Evolutionary conservation across 1,140 invertebrate species (phyloP), one percentile per base, ranked within the genome.

Genomic region (Drosophila paulistorum): DNA sequence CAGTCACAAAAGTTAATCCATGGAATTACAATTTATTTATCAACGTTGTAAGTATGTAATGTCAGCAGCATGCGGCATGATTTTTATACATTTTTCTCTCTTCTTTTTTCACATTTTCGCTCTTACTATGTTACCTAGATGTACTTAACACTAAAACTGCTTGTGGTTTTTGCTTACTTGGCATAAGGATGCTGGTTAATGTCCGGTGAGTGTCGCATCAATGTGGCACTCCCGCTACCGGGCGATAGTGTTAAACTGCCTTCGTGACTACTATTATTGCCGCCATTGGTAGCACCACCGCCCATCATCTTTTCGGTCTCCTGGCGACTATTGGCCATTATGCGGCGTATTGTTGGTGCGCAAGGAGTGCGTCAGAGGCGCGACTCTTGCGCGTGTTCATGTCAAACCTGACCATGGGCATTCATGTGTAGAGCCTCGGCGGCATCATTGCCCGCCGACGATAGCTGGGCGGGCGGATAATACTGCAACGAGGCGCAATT

Each of bases 391-490:
- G 85, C 90, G 79, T 84, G 91, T 92, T 86, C 83, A 48, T 86
- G 83, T 86, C 83, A 86, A 65, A 86, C 83, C 80, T 86, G 83
- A 55, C 83, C 83, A 45, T 96, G 96, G 23, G 95, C 95, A 92
- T 96, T 96, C 92, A 95, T 95, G 92, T 96, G 96, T 54, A 96
- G 93, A 72, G 95, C 74, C 54, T 92, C 91, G 93, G 79, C 96
- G 95, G 93, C 94, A 94, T 92, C 96, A 94, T 76, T 93, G 94
- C 70, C 90, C 23, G 80, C 72, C 92, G 93, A 77, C 93, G 81
- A 94, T 83, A 96, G 95, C 92, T 95, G 96, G 68, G 95, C 95
- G 64, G 96, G 95, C 48, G 95, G 95, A 93, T 96, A 96, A 87
- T 96, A 97, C 95, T 97, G 94, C 68, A 94, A 94, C 78, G 90